Evolutionary conservation across 2,888 invertebrate genomes (phyloP), one percentile per base, ranked within the genome.

Genomic region (Andrena bicolor): DNA sequence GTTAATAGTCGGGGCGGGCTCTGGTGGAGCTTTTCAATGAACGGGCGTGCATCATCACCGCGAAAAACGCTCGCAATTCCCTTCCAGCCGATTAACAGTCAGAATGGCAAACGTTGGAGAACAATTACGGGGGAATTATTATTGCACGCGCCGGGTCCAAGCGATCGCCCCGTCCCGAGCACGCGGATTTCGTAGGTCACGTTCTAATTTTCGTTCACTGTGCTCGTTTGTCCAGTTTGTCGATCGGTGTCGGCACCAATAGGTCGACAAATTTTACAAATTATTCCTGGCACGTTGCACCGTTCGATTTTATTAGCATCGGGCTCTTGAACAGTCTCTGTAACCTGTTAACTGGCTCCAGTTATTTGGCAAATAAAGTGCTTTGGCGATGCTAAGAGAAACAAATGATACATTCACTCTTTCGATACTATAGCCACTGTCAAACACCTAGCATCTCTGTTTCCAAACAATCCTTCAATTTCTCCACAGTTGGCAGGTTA

Each of bases 41-140:
- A 2, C 2, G 35, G 20, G n/a, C 61, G 23, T 76, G 51, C 66
- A 51, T 78, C 77, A 66, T 78, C 76, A 65, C 66, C 74, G 13
- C 48, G 76, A 72, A 72, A 82, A 76, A 56, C 35, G 41, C n/a
- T 51, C 13, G 68, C 58, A 64, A 69, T 61, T 75, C 60, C 48
- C 35, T 76, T 79, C 56, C 63, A 30, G 49, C 75, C 79, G 82
- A 84, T 84, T 79, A 79, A 68, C 72, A 49, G 60, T 69, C 26
- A n/a, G 66, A 63, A 75, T 72, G 30, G 64, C 64, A 30, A 23
- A 28, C 68, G 61, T 69, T 28, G 53, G 74, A 41, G 73, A 58
- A 68, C 80, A 64, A 64, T 72, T 72, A 65, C 68, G 3, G 63
- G 58, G 51, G 41, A 71, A 81, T 69, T 61, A 81, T 82, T 72